Percentiles rank a stretch among this genome's conserved stretches.
Conservation (phyloP, 2,797 vertebrate genomes). For the Spinus olivaceus region DNA sequence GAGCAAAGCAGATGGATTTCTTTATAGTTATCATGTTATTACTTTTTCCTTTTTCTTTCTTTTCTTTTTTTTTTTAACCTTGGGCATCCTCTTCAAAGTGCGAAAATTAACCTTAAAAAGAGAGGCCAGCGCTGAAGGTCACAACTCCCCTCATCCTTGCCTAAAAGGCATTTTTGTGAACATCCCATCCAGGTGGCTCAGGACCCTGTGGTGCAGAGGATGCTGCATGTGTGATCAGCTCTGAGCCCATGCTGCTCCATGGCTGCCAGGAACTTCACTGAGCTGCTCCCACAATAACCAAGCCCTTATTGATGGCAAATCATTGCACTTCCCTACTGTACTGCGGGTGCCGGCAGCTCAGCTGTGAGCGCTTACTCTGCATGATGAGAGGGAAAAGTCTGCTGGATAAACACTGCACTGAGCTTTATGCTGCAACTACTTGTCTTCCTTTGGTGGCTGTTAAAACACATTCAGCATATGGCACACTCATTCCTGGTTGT, state of each 20-base stretch:
- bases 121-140: neutral
- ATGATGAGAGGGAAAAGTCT: neutral
- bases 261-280: neutral
- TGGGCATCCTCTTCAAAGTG: neutral
- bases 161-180: neutral
- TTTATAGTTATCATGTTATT: neutral
- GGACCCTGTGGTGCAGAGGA: neutral
- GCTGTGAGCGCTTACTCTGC: neutral
- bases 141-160: neutral
- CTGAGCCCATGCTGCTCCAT: neutral
- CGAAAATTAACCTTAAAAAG: neutral
- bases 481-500: neutral
- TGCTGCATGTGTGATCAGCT: neutral
- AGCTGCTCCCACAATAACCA: neutral
- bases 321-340: neutral
- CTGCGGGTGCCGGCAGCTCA: neutral
- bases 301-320: slow-evolving; percentile 27
- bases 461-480: slow-evolving; percentile 14
- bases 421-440: neutral
- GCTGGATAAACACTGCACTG: slow-evolving; percentile 10
- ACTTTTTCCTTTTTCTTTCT: neutral
- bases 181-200: neutral
- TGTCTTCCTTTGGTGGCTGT: slow-evolving; percentile 30
- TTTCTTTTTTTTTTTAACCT: neutral
- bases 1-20: neutral